A percentile compares a stretch with the other conserved stretches of the same genome.
phyloP scores from a whole-genome alignment of 2,888 invertebrate genomes.

The Oasisia sp. region DNA sequence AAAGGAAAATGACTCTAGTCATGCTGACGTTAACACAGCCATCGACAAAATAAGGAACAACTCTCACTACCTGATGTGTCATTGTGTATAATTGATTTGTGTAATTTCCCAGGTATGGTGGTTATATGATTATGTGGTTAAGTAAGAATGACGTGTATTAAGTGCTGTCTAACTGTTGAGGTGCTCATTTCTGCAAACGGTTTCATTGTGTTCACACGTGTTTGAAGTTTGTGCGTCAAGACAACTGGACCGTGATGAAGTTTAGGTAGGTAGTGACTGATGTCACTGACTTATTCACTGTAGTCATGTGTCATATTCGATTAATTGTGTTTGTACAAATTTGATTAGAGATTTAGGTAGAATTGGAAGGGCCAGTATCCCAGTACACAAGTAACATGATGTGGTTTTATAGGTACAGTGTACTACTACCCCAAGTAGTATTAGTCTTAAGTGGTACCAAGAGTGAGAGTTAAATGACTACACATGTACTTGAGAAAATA shows the following conservation, averaged over 20 bases:
- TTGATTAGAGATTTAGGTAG: no score
- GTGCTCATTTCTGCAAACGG: not conserved
- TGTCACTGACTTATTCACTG: not conserved
- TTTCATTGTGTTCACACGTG: not conserved
- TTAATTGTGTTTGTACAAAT: no score
- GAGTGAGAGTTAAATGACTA: not conserved
- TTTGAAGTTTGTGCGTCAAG: not conserved
- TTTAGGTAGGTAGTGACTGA: not conserved
- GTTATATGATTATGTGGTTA: not conserved
- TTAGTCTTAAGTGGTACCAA: not conserved
- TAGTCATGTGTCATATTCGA: not conserved
- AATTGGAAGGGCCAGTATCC: no score
- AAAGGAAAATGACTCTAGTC: not conserved
- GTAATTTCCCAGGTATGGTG: not conserved
- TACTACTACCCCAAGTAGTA: no score
- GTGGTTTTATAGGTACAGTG: no score
- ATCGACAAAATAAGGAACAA: not conserved
- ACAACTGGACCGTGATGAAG: not conserved
- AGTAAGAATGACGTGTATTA: not conserved
- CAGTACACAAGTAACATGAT: no score
- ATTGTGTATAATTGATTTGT: not conserved
- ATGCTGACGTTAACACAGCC: no score
- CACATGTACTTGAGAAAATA: not conserved
- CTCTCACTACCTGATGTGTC: not conserved
- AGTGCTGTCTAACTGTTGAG: not conserved